Conservation (phyloP, 2,113 vertebrate species). For the Rhea pennata region DNA sequence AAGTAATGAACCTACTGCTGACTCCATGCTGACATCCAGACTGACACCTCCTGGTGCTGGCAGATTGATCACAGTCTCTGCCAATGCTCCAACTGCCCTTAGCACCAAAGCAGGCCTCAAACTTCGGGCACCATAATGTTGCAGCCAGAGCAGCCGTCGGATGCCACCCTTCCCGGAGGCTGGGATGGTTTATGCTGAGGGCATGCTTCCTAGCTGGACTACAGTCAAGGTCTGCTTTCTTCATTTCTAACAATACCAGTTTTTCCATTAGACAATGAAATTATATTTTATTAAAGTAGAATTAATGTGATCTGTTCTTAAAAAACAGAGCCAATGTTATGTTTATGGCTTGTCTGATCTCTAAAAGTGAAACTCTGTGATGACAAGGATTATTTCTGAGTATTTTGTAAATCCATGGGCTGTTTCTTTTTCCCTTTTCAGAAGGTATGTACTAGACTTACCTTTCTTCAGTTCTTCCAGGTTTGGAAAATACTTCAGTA, state of each 20-base stretch:
- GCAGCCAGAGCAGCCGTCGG: neutral
- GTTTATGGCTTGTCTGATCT: neutral
- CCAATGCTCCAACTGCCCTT: rapidly evolving
- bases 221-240: neutral
- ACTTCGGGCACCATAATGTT: rapidly evolving
- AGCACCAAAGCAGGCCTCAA: neutral
- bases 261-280: neutral
- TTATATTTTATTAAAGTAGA: neutral
- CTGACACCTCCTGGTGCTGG: neutral
- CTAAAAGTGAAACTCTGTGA: neutral
- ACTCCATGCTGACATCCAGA: neutral
- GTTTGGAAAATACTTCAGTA: neutral
- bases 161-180: neutral
- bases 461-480: neutral
- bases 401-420: neutral
- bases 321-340: neutral
- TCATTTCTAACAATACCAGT: rapidly evolving
- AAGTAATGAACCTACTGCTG: neutral
- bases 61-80: neutral
- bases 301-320: neutral
- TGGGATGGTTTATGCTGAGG: neutral
- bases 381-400: neutral
- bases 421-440: neutral
- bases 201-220: too few relatives aligned
- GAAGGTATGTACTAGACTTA: neutral